phyloP scores from a whole-genome alignment of 1,140 invertebrate genomes.

The Megalopta genalis region DNA sequence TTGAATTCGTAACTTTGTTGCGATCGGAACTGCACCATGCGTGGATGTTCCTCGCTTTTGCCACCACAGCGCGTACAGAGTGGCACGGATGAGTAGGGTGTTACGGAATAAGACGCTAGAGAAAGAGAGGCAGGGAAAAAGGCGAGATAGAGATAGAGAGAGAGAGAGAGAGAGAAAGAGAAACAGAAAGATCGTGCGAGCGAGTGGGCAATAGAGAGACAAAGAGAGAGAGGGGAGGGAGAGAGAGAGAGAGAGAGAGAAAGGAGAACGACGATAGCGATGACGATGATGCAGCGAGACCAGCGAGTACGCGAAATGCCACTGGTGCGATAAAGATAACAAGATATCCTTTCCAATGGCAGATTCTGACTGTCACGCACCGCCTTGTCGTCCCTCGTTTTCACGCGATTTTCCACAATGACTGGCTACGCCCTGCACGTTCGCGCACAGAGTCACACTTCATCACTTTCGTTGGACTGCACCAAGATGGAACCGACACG shows the following conservation, averaged over 20 bases:
- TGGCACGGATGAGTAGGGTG: constrained; percentile 21
- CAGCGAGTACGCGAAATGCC: constrained; percentile 37
- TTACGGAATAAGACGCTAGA: constrained; percentile 17
- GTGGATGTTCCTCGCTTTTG: constrained; percentile 30
- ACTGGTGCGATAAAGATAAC: constrained; percentile 41
- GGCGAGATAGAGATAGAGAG: background rate
- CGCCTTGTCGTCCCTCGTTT: constrained; percentile 47
- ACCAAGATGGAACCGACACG: background rate
- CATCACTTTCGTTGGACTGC: constrained; percentile 22
- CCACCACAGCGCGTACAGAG: constrained; percentile 10
- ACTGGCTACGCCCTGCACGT: constrained; percentile 44
- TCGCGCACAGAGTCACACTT: constrained; percentile 36
- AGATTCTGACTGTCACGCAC: constrained; percentile 49
- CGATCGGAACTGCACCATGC: constrained; percentile 39
- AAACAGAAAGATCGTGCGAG: no score
- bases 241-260: constrained; percentile 4
- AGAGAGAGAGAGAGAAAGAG: constrained; percentile 4
- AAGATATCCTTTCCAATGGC: constrained; percentile 55
- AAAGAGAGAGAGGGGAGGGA: background rate
- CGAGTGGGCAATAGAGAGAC: constrained; percentile 10
- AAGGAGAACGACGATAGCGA: constrained; percentile 20
- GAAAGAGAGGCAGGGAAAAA: background rate
- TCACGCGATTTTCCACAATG: constrained; percentile 47
- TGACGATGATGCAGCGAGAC: constrained; percentile 33
- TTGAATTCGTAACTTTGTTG: constrained; percentile 48